These are phyloP conservation scores for Cotesia congregata DNA, from an alignment of 2,888 invertebrate genomes.

Conservation along the genomic window DNA sequence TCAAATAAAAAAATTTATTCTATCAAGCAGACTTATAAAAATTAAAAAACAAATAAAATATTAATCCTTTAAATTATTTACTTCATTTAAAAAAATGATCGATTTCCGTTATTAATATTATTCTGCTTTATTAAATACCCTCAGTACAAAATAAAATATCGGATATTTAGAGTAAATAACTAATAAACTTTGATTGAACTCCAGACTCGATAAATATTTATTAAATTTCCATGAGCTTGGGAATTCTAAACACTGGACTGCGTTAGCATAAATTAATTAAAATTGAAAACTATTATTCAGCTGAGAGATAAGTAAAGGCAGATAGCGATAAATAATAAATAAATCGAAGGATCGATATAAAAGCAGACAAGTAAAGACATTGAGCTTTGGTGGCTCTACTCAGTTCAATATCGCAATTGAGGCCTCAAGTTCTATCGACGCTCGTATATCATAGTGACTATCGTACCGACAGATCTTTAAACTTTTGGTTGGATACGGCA, in stretches of 20 bases:
- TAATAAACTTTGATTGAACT: slow-evolving; percentile 1
- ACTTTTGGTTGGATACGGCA: slow-evolving; percentile 43
- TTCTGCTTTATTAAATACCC: neutral
- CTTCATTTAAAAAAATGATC: neutral
- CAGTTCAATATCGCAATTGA: slow-evolving; percentile 62
- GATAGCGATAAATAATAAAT: neutral
- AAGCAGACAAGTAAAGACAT: slow-evolving; percentile 26
- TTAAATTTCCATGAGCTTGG: neutral
- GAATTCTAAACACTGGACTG: slow-evolving; percentile 18
- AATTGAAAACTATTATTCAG: neutral
- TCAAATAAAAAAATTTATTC: too few species aligned
- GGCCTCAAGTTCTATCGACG: slow-evolving; percentile 58
- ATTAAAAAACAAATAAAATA: slow-evolving; percentile 12
- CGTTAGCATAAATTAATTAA: neutral
- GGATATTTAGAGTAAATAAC: neutral
- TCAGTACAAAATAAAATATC: slow-evolving; percentile 21
- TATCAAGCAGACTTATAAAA: neutral
- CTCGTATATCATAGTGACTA: slow-evolving; percentile 64
- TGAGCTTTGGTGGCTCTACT: slow-evolving; percentile 20
- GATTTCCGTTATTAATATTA: neutral
- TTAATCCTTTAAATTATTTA: neutral
- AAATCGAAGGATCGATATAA: slow-evolving; percentile 1
- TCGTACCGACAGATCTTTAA: slow-evolving; percentile 41
- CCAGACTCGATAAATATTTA: slow-evolving; percentile 23
- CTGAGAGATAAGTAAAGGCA: neutral